A percentile compares a stretch with the other conserved stretches of the same genome.
phyloP scores from a whole-genome alignment of 2,113 vertebrate genomes.

The Heliornis fulica region DNA sequence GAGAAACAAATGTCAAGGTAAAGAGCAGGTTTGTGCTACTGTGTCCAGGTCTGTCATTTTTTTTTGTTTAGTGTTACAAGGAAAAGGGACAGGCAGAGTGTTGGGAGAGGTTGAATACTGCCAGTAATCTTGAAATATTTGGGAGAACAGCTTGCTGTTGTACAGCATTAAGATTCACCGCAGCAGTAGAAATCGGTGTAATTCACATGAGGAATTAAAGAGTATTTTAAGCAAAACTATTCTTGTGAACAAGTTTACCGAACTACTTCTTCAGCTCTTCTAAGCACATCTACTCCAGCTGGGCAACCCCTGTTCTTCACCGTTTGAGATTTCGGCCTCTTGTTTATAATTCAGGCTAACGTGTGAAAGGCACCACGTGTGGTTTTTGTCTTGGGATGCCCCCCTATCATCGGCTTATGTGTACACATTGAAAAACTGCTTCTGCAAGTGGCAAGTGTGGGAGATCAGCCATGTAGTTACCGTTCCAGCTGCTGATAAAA shows the following conservation, averaged over 20 bases:
- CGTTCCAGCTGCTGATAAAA: slow-evolving; percentile 42
- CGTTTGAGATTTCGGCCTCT: slow-evolving; percentile 31
- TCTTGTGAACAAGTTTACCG: not conserved
- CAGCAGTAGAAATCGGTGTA: not conserved
- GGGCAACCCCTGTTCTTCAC: slow-evolving; percentile 4
- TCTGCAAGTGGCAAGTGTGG: slow-evolving; percentile 50
- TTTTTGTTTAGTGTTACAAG: not conserved
- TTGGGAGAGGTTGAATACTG: not conserved
- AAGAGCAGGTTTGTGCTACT: not conserved
- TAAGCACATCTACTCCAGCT: slow-evolving; percentile 25
- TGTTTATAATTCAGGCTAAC: slow-evolving; percentile 49
- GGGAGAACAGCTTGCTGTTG: not conserved
- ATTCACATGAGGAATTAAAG: not conserved
- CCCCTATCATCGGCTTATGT: slow-evolving; percentile 16
- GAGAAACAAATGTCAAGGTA: not conserved
- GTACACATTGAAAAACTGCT: slow-evolving; percentile 40
- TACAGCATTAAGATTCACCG: not conserved
- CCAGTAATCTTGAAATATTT: not conserved
- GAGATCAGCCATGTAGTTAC: slow-evolving; percentile 34
- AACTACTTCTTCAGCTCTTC: not conserved
- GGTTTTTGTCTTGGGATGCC: slow-evolving; percentile 47
- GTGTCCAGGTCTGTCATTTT: not conserved
- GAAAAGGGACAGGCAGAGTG: slow-evolving; percentile 1
- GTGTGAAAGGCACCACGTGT: slow-evolving; percentile 48
- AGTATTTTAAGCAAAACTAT: slow-evolving; percentile 10